phyloP scores from a whole-genome alignment of 2,888 invertebrate genomes.

The Heliconius cydno region DNA sequence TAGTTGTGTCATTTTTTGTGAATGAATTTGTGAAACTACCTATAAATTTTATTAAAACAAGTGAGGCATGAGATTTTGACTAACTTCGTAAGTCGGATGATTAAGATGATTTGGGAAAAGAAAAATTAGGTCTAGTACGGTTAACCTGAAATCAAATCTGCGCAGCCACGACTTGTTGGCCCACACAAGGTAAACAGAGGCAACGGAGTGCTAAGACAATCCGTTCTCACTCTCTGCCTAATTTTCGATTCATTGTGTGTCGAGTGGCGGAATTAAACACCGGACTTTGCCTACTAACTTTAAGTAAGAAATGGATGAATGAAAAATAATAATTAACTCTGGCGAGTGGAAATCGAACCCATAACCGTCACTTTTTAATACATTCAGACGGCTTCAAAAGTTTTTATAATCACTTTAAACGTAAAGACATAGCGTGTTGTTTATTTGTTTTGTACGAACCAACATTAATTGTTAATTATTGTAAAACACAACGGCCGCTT shows the following conservation, averaged over 20 bases:
- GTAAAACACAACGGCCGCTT: constrained; percentile 19
- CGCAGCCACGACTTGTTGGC: too few relatives aligned
- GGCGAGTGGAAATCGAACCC: neutral
- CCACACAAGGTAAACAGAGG: too few relatives aligned
- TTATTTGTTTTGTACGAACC: constrained; percentile 11
- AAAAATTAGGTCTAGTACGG: too few relatives aligned
- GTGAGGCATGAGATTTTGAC: too few relatives aligned
- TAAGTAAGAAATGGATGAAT: neutral
- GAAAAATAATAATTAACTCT: neutral
- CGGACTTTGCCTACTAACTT: neutral
- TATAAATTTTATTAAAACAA: too few relatives aligned
- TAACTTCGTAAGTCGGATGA: too few relatives aligned
- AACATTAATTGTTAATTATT: constrained; percentile 22
- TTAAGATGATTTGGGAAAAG: too few relatives aligned
- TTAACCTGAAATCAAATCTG: too few relatives aligned
- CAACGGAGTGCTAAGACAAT: neutral
- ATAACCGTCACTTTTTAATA: neutral
- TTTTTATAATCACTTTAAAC: neutral
- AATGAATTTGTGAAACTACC: too few relatives aligned
- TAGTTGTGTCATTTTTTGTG: too few relatives aligned
- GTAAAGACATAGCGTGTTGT: neutral
- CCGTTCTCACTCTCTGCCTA: neutral
- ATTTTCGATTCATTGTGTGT: neutral
- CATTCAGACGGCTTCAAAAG: neutral
- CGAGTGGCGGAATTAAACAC: neutral